A percentile compares a stretch with the other conserved stretches of the same genome.
These are phyloP conservation scores for Oreotragus oreotragus DNA, from an alignment of 2,113 vertebrate species.

Conservation along the genomic window DNA sequence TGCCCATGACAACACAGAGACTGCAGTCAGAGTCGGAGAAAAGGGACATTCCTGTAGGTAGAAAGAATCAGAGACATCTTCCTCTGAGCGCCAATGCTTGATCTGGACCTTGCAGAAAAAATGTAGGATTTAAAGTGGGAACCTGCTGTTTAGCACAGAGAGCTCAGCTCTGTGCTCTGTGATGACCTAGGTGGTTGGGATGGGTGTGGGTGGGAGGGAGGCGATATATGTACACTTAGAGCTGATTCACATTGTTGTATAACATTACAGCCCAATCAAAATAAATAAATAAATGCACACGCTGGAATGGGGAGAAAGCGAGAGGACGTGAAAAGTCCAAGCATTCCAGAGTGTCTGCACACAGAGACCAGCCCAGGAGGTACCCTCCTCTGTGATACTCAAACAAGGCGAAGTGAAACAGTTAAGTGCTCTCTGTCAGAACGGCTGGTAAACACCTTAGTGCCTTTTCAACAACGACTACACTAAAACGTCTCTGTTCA, in stretches of 20 bases:
- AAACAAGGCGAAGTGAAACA: background rate
- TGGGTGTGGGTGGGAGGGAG: background rate
- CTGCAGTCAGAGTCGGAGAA: background rate
- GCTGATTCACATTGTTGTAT: background rate
- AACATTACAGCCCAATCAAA: background rate
- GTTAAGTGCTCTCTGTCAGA: conserved; percentile 4
- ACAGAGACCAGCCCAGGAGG: background rate
- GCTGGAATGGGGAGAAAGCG: background rate
- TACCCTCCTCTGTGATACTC: background rate
- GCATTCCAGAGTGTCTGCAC: background rate
- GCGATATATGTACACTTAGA: background rate
- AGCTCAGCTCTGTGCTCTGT: background rate
- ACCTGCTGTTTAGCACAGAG: background rate
- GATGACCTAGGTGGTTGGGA: background rate
- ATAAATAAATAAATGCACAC: background rate
- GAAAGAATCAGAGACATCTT: background rate
- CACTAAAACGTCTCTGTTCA: conserved; percentile 20
- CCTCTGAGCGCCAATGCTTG: background rate
- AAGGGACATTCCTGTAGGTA: background rate
- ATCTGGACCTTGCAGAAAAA: background rate
- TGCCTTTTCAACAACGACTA: conserved; percentile 22
- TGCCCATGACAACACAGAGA: background rate
- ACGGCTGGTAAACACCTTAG: conserved; percentile 30
- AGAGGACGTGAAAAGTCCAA: background rate
- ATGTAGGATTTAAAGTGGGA: background rate